A percentile compares a stretch with the other conserved stretches of the same genome.
These are phyloP conservation scores for Drosophila paramelanica DNA, from an alignment of 2,888 invertebrate genomes.

Conservation along the genomic window DNA sequence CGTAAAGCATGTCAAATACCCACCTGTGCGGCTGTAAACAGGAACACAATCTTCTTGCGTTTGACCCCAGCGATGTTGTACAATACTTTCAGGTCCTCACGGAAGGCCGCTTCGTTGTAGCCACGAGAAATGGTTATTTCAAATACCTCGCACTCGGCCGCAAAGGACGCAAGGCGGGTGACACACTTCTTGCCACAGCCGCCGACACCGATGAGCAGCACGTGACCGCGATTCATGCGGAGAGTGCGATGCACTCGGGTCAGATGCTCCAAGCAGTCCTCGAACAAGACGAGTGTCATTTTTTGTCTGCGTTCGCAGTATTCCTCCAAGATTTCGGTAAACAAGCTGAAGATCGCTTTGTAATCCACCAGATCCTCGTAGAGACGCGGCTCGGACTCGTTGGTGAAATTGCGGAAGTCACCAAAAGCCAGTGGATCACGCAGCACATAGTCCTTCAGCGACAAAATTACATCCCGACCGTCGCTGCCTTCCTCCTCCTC, in stretches of 20 bases:
- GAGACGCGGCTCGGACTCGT: slow-evolving; percentile 91
- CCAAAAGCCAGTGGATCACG: slow-evolving; percentile 94
- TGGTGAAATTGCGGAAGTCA: slow-evolving; percentile 94
- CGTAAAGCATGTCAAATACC: slow-evolving; percentile 26
- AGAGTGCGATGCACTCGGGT: slow-evolving; percentile 94
- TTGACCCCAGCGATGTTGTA: slow-evolving; percentile 92
- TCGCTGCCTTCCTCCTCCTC: slow-evolving; percentile 55
- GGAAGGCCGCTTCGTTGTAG: slow-evolving; percentile 92
- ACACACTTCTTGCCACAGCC: slow-evolving; percentile 95
- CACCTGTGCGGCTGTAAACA: slow-evolving; percentile 93
- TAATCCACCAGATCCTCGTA: slow-evolving; percentile 97
- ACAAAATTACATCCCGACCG: slow-evolving; percentile 50
- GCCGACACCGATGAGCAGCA: slow-evolving; percentile 94
- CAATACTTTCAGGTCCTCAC: slow-evolving; percentile 93
- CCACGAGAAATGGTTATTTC: slow-evolving; percentile 93
- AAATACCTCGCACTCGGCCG: slow-evolving; percentile 93
- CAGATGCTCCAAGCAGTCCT: slow-evolving; percentile 96
- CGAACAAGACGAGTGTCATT: slow-evolving; percentile 93
- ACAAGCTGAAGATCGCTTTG: slow-evolving; percentile 93
- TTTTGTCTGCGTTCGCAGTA: slow-evolving; percentile 91
- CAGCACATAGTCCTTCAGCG: slow-evolving; percentile 88
- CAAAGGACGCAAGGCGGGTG: slow-evolving; percentile 92
- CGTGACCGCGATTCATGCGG: slow-evolving; percentile 92
- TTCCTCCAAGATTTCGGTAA: slow-evolving; percentile 95
- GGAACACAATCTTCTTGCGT: slow-evolving; percentile 91